Evolutionary conservation across 2,113 vertebrate genomes (phyloP).

Genomic region (human): DNA sequence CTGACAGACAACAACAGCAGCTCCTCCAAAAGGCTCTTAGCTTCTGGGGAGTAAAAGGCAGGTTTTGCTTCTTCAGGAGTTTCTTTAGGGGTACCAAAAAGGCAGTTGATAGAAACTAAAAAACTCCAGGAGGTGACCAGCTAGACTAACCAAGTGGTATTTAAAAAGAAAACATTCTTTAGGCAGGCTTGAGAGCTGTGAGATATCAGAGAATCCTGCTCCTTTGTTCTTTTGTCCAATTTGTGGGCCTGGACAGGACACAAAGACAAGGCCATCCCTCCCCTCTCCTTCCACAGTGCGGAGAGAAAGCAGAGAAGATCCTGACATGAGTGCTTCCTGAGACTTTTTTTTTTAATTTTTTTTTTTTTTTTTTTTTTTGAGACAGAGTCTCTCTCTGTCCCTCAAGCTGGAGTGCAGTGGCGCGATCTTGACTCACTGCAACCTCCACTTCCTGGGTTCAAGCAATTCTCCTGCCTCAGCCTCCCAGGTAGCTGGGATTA

Average conservation of each 20-base stretch:
- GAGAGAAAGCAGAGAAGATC: not conserved
- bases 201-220: not conserved
- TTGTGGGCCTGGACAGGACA: conserved; percentile 15
- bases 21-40: not conserved
- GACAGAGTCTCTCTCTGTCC: too few species aligned
- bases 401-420: too few species aligned
- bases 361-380: not conserved
- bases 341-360: too few species aligned
- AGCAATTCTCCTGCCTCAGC: too few species aligned
- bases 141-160: not conserved
- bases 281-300: not conserved
- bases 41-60: not conserved
- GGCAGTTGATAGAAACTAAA: not conserved
- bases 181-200: not conserved
- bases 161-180: conserved; percentile 34
- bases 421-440: too few species aligned
- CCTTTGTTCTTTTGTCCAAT: conserved; percentile 54
- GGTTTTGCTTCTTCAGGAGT: not conserved
- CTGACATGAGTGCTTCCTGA: not conserved
- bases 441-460: too few species aligned
- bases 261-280: not conserved
- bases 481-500: too few species aligned
- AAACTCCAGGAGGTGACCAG: not conserved
- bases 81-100: not conserved
- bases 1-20: not conserved